Base-by-base conservation (phyloP, 2,113 vertebrate species). In the Saccopteryx leptura region DNA sequence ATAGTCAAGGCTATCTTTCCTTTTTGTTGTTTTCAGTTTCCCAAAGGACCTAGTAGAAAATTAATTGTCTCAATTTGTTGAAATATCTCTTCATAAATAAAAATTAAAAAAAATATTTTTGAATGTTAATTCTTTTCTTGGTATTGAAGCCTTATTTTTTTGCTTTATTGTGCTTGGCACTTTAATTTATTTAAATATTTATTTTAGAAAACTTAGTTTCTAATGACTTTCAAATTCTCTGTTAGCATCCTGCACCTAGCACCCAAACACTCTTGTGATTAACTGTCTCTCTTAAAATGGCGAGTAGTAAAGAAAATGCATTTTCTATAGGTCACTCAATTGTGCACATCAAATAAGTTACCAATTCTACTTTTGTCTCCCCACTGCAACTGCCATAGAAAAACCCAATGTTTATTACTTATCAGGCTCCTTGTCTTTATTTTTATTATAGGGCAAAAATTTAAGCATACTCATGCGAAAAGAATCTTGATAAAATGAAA, bases 81-180 rank as follows among this genome's bases (percentile, higher is more conserved):
- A 52, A 92, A 72, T 79, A 50, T 48, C 26, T 90, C 61, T 85
- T 50, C 21, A 66, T 33, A 66, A 83, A 79, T 93, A 83, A 79
- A 66, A 48, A 17, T 68, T n/a, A 9, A 69, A 50, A 33, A 75
- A 79, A 60, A 26, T 31, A 18, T 33, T 7, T 94, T 78, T 76
- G 23, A 52, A 65, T 3, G 69, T 71, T 61, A 63, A 21, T 24
- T 75, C 5, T 93, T 95, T 72, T 4, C 58, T 21, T 88, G 46
- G 8, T 84, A 81, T 39, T 75, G 24, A 11, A 91, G n/a, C 15
- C 72, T 78, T 61, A 68, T 48, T 65, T 80, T 80, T 24, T 69
- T 58, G 26, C 12, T 80, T 63, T 63, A 33, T 85, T 79, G 91
- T 48, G 33, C 39, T 86, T 65, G 18, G 18, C 7, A 69, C 7